phyloP scores from a whole-genome alignment of 2,888 invertebrate species.

The Eupsilia transversa region DNA sequence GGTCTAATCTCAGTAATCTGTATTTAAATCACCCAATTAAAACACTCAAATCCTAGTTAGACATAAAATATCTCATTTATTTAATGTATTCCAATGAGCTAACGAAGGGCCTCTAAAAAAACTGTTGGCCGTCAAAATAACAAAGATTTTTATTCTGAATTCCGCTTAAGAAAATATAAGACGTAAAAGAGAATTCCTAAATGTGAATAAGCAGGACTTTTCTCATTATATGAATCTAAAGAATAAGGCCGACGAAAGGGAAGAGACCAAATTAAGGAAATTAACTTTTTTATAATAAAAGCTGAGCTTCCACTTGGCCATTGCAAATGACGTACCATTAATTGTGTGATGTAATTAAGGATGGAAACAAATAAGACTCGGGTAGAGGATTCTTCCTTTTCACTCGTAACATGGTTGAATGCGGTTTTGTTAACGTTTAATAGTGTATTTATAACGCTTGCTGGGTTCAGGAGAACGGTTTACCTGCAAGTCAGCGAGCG shows the following conservation, averaged over 20 bases:
- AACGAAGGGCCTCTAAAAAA: constrained; percentile 37
- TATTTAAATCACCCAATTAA: constrained; percentile 58
- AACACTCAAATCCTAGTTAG: constrained; percentile 47
- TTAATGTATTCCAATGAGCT: constrained; percentile 52
- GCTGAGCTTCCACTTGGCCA: constrained; percentile 73
- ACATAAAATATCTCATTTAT: constrained; percentile 48
- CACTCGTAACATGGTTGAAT: constrained; percentile 52
- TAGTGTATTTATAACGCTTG: constrained; percentile 55
- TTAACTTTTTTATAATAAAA: constrained; percentile 87
- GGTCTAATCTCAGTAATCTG: constrained; percentile 47
- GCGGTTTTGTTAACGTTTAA: constrained; percentile 59
- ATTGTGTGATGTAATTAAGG: constrained; percentile 84
- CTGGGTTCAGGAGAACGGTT: constrained; percentile 34
- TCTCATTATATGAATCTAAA: constrained; percentile 79
- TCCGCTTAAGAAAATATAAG: constrained; percentile 72
- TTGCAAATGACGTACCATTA: constrained; percentile 87
- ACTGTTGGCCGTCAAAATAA: constrained; percentile 46
- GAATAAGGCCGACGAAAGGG: constrained; percentile 78
- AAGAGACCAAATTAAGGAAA: constrained; percentile 86
- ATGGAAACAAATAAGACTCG: constrained; percentile 74
- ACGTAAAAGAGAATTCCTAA: constrained; percentile 75
- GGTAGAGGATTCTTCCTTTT: constrained; percentile 58
- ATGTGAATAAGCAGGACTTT: constrained; percentile 77
- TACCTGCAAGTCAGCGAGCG: constrained; percentile 43
- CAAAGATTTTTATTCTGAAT: constrained; percentile 65